These are phyloP conservation scores for Antheraea yamamai DNA, from an alignment of 2,888 invertebrate genomes.

Conservation along the genomic window DNA sequence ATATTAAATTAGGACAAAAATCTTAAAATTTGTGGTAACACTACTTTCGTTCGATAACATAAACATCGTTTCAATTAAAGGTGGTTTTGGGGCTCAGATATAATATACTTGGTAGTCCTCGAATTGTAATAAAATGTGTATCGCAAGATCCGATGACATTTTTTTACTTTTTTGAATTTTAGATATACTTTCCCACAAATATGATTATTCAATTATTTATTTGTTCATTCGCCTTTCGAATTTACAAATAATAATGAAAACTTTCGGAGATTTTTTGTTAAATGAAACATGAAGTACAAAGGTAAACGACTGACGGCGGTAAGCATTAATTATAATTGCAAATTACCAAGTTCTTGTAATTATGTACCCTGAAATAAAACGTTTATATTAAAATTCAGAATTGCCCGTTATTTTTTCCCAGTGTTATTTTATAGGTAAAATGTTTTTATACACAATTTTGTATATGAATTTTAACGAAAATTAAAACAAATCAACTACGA, in stretches of 20 bases:
- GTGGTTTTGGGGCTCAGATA: no score
- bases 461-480: background rate
- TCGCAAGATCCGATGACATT: no score
- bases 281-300: background rate
- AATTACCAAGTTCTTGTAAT: constrained; percentile 16
- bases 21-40: no score
- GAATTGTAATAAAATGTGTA: no score
- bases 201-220: background rate
- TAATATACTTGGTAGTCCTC: no score
- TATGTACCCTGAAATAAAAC: constrained; percentile 9
- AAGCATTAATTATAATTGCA: constrained; percentile 18
- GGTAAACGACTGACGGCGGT: constrained; percentile 2
- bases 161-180: no score
- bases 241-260: background rate
- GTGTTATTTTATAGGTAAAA: background rate
- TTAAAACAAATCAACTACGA: constrained; percentile 10
- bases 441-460: background rate
- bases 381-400: constrained; percentile 18
- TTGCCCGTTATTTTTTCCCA: constrained; percentile 7
- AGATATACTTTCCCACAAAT: no score
- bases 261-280: background rate
- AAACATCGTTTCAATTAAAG: no score
- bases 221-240: background rate
- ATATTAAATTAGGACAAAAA: no score
- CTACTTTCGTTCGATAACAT: no score